phyloP scores from a whole-genome alignment of 2,888 invertebrate genomes.

The Lamellibrachia columna region DNA sequence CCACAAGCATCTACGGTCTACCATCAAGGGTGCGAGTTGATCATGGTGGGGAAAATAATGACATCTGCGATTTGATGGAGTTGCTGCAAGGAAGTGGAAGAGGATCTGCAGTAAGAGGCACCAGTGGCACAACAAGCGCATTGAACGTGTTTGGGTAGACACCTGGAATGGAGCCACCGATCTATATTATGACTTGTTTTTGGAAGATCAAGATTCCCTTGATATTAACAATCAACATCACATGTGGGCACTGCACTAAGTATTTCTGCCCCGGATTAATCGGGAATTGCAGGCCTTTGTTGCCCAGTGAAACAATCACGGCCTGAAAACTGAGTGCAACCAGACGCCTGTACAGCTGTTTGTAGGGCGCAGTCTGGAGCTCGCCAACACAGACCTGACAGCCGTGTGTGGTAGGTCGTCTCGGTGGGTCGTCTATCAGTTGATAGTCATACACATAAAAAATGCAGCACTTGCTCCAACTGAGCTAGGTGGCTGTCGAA shows the following conservation, averaged over 20 bases:
- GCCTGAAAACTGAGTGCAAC: slow-evolving; percentile 31
- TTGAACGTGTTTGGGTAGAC: background rate
- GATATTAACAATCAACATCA: slow-evolving; percentile 28
- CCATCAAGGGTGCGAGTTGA: slow-evolving; percentile 42
- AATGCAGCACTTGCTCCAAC: too few species aligned
- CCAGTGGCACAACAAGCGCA: background rate
- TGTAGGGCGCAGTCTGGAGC: slow-evolving; percentile 22
- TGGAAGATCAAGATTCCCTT: too few species aligned
- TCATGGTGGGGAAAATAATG: slow-evolving; percentile 40
- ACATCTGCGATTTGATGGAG: background rate
- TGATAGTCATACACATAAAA: too few species aligned
- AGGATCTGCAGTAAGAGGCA: too few species aligned
- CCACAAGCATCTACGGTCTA: slow-evolving; percentile 32
- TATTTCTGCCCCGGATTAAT: slow-evolving; percentile 32
- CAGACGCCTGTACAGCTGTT: background rate
- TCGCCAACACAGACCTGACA: too few species aligned
- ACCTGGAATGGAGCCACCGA: too few species aligned
- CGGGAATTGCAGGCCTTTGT: slow-evolving; percentile 24
- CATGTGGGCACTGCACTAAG: slow-evolving; percentile 30
- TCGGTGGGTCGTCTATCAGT: too few species aligned
- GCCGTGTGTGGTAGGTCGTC: too few species aligned
- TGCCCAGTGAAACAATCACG: slow-evolving; percentile 35
- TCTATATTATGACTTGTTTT: too few species aligned
- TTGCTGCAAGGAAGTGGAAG: too few species aligned
- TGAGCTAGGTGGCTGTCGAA: too few species aligned